Percentiles rank a stretch among this genome's conserved stretches.
Conservation (phyloP, 2,797 vertebrate genomes). For the Sciurus carolinensis region DNA sequence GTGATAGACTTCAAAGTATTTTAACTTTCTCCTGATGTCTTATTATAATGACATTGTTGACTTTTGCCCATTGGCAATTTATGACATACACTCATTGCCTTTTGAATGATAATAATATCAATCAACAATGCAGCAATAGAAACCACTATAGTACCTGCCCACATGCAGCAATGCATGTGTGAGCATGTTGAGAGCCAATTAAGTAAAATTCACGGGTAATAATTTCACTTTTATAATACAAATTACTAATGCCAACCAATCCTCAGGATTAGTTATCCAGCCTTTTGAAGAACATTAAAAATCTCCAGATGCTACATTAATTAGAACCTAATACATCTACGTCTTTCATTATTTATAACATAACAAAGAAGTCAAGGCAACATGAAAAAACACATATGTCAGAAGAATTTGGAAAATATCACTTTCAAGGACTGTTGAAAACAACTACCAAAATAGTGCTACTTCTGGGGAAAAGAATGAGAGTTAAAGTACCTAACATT, state of each 20-base stretch:
- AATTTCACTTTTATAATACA: constrained; percentile 24
- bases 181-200: background rate
- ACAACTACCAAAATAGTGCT: background rate
- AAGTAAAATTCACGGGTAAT: constrained; percentile 25
- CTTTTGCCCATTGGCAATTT: background rate
- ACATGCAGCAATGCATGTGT: background rate
- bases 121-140: background rate
- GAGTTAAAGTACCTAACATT: background rate
- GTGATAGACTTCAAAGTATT: background rate
- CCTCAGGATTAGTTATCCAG: background rate
- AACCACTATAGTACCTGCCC: background rate
- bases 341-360: background rate
- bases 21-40: background rate
- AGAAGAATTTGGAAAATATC: constrained; percentile 14
- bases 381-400: background rate
- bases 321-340: background rate
- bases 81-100: background rate
- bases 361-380: background rate
- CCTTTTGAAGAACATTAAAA: background rate
- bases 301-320: background rate
- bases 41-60: background rate
- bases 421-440: background rate
- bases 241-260: background rate
- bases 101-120: constrained; percentile 48
- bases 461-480: background rate